These are phyloP conservation scores for Balaeniceps rex DNA, from an alignment of 2,113 vertebrate genomes.

Conservation along the genomic window DNA sequence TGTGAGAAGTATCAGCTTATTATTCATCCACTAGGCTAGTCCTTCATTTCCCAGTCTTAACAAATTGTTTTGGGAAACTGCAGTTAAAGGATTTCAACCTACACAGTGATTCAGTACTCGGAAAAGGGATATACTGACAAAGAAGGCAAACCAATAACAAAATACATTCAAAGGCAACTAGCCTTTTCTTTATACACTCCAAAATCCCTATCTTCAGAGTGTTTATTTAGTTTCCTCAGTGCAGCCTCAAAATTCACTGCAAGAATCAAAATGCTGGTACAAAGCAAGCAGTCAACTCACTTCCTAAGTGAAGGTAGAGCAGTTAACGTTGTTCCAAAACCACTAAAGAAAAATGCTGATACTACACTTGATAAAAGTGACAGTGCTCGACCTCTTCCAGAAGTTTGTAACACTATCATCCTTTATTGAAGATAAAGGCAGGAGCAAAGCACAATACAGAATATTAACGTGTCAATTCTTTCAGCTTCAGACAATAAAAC, in stretches of 20 bases:
- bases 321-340: background rate
- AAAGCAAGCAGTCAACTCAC: background rate
- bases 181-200: background rate
- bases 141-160: background rate
- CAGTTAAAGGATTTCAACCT: background rate
- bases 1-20: background rate
- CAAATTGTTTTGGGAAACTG: background rate
- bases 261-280: background rate
- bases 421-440: slow-evolving; percentile 6
- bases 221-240: background rate
- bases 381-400: slow-evolving; percentile 9
- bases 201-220: background rate
- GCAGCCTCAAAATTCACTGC: background rate
- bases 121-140: background rate
- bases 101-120: background rate
- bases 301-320: background rate
- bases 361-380: slow-evolving; percentile 20
- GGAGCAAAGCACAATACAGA: background rate
- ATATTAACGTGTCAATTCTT: slow-evolving; percentile 20
- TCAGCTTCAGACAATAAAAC: background rate
- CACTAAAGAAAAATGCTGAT: slow-evolving; percentile 1
- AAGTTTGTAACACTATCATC: slow-evolving; percentile 34
- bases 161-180: background rate
- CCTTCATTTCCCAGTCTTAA: background rate
- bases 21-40: background rate